Evolutionary conservation across 2,888 invertebrate genomes (phyloP), one percentile per base, ranked within the genome.

Genomic region (Drosophila algonquin): DNA sequence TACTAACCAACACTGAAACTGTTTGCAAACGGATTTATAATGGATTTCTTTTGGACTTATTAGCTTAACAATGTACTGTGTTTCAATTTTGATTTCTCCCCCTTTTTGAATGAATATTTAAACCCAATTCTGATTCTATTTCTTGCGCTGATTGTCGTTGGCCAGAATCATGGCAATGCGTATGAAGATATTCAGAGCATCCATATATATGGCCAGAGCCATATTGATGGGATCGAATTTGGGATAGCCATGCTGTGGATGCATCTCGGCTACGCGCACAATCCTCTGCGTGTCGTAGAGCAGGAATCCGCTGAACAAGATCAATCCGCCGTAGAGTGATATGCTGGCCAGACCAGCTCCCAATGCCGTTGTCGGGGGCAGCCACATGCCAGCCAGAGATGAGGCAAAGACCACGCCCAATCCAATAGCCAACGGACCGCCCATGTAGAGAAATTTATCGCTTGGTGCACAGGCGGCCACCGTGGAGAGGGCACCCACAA

Each of bases 151-250:
- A 50, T 83, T 94, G 70, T 94, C 94, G 48, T 96, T 96, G 68
- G 96, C 94, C 85, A 99, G 91, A 80, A 99, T 97, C 90, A 96
- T 95, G 1, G 96, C 97, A 87, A 99, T 96, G 78, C 99, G 94
- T 89, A 99, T 96, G 92, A 99, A 99, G 90, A 99, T 99, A 92
- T 99, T 99, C 65, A 99, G 91, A 0, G 97, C 96, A 91, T 99
- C 99, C 95, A 99, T 93, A 91, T 98, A 99, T 79, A 99, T 98
- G 2, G 97, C 96, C 89, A 99, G 95, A 5, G 97, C 96, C 62
- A 98, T 98, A 94, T 99, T 98, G 77, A 99, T 95, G 0, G 99
- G 99, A 93, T 99, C 99, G 91, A 94, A 99, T 2, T 95, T 95
- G 70, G 92, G 90, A 67, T 94, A 94, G 80, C 94, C 94, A 7